Percentiles rank a stretch among this genome's conserved stretches.
phyloP scores from a whole-genome alignment of 2,797 vertebrate species.

The Enteromius fasciolatus region DNA sequence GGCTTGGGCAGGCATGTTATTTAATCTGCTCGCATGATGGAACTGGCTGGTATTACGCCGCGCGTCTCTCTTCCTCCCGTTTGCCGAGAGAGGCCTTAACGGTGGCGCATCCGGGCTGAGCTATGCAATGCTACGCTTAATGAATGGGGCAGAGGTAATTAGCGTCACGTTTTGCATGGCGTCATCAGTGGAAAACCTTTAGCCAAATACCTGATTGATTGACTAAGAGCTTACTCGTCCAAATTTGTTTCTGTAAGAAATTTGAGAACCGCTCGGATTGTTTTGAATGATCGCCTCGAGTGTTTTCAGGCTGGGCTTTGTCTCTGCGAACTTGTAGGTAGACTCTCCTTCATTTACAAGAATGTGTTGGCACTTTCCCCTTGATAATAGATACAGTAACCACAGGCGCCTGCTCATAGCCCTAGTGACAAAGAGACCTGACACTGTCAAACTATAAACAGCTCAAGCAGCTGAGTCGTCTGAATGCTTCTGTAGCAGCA shows the following conservation, averaged over 20 bases:
- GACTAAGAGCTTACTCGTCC: background rate
- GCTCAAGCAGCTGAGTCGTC: constrained; percentile 49
- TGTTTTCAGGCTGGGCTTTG: constrained; percentile 37
- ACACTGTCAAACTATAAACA: constrained; percentile 56
- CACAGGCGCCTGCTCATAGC: constrained; percentile 55
- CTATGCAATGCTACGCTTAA: constrained; percentile 71
- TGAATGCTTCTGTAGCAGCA: constrained; percentile 43
- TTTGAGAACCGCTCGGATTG: constrained; percentile 3
- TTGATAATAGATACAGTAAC: constrained; percentile 64
- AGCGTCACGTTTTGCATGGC: constrained; percentile 61
- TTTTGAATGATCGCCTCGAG: constrained; percentile 1
- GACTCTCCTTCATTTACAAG: constrained; percentile 59
- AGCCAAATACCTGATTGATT: background rate
- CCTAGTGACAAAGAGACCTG: constrained; percentile 54
- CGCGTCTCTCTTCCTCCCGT: background rate
- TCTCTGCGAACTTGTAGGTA: constrained; percentile 52
- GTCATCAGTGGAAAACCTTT: constrained; percentile 21
- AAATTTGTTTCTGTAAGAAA: constrained; percentile 24
- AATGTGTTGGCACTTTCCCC: constrained; percentile 59
- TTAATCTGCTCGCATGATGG: constrained; percentile 84
- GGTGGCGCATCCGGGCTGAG: background rate
- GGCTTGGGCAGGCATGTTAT: constrained; percentile 78
- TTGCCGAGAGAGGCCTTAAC: constrained; percentile 25
- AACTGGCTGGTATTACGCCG: constrained; percentile 78
- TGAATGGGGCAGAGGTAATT: constrained; percentile 83